A percentile compares a stretch with the other conserved stretches of the same genome.
These are phyloP conservation scores for Rhyacophila evoluta DNA, from an alignment of 2,888 invertebrate species.

Conservation along the genomic window DNA sequence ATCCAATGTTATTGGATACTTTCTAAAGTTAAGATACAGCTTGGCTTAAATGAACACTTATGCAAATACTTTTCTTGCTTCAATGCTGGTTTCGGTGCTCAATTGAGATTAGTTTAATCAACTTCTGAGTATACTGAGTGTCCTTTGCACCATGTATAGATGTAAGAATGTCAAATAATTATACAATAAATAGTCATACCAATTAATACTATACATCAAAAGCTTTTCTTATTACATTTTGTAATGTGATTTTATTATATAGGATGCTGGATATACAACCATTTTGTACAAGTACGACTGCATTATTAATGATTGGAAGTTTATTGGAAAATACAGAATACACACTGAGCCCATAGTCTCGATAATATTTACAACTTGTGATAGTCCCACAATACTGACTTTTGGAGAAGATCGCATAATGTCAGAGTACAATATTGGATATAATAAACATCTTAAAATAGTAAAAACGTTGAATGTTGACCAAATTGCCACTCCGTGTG, in stretches of 20 bases:
- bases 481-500: conserved; percentile 72
- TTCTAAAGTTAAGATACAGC: too few species aligned
- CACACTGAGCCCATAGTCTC: conserved; percentile 72
- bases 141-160: too few species aligned
- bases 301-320: conserved; percentile 64
- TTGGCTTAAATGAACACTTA: too few species aligned
- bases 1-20: too few species aligned
- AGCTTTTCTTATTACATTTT: too few species aligned
- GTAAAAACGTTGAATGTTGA: conserved; percentile 72
- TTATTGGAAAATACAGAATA: conserved; percentile 72
- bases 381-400: conserved; percentile 69
- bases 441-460: conserved; percentile 64
- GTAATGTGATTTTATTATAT: conserved; percentile 33
- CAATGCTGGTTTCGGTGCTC: too few species aligned
- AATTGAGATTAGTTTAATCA: too few species aligned
- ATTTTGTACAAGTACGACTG: conserved; percentile 66
- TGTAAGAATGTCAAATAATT: too few species aligned
- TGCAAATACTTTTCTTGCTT: too few species aligned
- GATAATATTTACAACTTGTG: conserved; percentile 69
- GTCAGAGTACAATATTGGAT: conserved; percentile 71
- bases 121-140: too few species aligned
- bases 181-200: too few species aligned
- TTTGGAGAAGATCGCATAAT: conserved; percentile 72
- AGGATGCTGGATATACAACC: conserved; percentile 70
- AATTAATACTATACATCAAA: too few species aligned